Conservation (phyloP, 1,140 invertebrate genomes). For the honey bee (Apis mellifera) region DNA sequence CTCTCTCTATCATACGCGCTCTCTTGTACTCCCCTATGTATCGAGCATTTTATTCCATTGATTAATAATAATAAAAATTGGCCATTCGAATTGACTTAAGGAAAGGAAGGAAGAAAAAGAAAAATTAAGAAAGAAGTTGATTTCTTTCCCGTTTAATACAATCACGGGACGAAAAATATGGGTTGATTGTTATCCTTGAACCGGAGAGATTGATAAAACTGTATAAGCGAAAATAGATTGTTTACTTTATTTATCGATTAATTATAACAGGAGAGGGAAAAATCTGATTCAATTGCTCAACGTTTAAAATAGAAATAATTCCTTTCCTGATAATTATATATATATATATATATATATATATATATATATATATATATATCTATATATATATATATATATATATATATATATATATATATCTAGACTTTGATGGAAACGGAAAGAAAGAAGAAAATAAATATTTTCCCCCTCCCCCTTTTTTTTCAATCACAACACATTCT, state of each 20-base stretch:
- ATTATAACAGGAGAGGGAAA: neutral
- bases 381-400: too few relatives aligned
- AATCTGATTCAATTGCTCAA: too few relatives aligned
- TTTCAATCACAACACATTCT: too few relatives aligned
- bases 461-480: too few relatives aligned
- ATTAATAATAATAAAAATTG: slow-evolving; percentile 33
- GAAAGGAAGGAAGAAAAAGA: neutral
- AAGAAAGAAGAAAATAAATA: too few relatives aligned
- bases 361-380: too few relatives aligned
- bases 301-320: neutral
- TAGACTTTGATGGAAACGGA: too few relatives aligned
- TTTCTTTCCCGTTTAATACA: slow-evolving; percentile 17
- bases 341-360: too few relatives aligned
- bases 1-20: neutral
- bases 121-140: neutral
- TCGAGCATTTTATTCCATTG: slow-evolving; percentile 21
- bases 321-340: too few relatives aligned
- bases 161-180: slow-evolving; percentile 9
- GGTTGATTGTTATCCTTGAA: neutral
- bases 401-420: too few relatives aligned
- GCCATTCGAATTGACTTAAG: neutral
- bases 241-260: slow-evolving; percentile 22
- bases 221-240: slow-evolving; percentile 13
- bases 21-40: neutral
- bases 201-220: slow-evolving; percentile 16